Conservation (phyloP, 2,113 vertebrate species). For the Grallaria varia region DNA sequence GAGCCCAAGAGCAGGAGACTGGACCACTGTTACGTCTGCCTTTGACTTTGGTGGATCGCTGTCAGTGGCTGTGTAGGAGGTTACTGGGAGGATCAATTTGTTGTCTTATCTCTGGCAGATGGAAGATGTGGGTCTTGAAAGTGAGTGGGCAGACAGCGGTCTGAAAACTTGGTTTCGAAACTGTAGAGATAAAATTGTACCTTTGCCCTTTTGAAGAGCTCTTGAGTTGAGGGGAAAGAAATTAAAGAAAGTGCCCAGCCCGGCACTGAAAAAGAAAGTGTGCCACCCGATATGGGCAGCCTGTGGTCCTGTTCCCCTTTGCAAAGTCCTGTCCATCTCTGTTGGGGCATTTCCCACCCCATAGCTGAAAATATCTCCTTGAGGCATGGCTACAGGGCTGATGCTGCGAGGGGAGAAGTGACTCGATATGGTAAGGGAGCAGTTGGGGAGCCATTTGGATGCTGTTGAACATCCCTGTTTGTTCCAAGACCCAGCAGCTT, state of each 20-base stretch:
- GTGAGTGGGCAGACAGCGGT: background rate
- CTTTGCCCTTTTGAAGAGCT: background rate
- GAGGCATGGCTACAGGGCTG: background rate
- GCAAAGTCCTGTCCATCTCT: fast-evolving
- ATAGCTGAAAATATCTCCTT: background rate
- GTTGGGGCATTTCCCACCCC: background rate
- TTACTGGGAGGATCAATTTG: background rate
- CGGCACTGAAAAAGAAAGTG: too few relatives aligned
- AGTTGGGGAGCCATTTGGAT: background rate
- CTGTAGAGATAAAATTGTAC: too few relatives aligned
- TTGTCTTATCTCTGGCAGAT: background rate
- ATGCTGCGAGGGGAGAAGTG: background rate
- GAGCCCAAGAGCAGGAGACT: background rate
- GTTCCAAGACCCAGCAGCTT: background rate
- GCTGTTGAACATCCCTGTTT: background rate
- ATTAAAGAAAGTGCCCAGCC: background rate
- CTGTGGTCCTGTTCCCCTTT: fast-evolving
- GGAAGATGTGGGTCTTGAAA: background rate
- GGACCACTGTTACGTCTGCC: fast-evolving
- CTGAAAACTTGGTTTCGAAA: background rate
- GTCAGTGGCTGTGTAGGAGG: background rate
- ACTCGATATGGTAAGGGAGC: background rate
- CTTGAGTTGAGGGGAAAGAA: background rate
- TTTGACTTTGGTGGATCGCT: background rate
- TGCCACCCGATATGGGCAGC: fast-evolving